A percentile compares a stretch with the other conserved stretches of the same genome.
phyloP scores from a whole-genome alignment of 2,797 vertebrate genomes.

The Notoglanidium macrostoma region DNA sequence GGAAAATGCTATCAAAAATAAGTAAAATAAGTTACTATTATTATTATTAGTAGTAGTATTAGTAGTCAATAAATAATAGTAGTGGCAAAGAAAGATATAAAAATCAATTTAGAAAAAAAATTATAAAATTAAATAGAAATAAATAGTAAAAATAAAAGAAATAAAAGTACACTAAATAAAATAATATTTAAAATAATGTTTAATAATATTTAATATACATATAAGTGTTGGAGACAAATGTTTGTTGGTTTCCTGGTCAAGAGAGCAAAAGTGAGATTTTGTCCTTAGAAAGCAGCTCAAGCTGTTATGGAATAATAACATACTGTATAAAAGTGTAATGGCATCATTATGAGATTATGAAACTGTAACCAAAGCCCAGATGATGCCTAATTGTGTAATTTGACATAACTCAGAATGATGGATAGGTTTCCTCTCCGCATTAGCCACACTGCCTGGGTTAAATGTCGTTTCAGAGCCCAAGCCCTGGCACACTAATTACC shows the following conservation, averaged over 20 bases:
- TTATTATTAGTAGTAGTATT: too few relatives aligned
- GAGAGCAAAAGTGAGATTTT: not conserved
- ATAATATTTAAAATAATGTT: too few relatives aligned
- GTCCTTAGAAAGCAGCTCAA: constrained; percentile 2
- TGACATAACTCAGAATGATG: constrained; percentile 38
- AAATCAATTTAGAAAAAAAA: too few relatives aligned
- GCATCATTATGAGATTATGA: constrained; percentile 39
- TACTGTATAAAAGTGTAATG: constrained; percentile 26
- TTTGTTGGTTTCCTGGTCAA: too few relatives aligned
- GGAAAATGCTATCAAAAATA: too few relatives aligned
- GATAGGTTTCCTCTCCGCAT: constrained; percentile 48
- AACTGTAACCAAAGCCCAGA: constrained; percentile 33
- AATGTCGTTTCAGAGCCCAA: constrained; percentile 41
- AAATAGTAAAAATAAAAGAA: not conserved
- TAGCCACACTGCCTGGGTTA: constrained; percentile 46
- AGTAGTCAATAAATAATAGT: too few relatives aligned
- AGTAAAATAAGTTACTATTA: too few relatives aligned
- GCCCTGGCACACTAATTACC: constrained; percentile 63
- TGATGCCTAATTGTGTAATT: constrained; percentile 35
- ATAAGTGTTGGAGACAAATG: too few relatives aligned
- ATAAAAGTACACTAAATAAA: not conserved
- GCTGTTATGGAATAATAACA: constrained; percentile 23
- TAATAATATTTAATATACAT: too few relatives aligned
- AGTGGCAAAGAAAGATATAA: too few relatives aligned
- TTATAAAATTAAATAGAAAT: not conserved